Evolutionary conservation across 23 tunicate species (phyloP).

Genomic region (Trididemnum miniatum): DNA sequence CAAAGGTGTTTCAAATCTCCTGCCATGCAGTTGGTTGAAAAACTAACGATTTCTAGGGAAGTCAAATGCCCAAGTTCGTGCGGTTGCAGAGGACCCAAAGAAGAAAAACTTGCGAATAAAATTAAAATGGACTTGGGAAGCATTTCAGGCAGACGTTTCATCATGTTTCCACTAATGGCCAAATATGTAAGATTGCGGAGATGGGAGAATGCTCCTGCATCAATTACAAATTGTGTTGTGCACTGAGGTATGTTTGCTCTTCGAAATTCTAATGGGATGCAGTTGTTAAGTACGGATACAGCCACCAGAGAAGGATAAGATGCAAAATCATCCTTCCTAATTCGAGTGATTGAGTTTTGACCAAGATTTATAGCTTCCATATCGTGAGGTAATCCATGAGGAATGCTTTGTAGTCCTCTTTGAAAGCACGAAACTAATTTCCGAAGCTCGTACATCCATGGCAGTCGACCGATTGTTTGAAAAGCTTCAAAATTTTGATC

Average conservation of each 20-base stretch:
- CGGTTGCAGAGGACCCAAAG: background rate
- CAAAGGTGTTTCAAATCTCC: background rate
- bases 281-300: background rate
- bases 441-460: conserved; percentile 1
- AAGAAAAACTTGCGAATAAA: background rate
- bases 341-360: conserved; percentile 7
- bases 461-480: background rate
- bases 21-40: background rate
- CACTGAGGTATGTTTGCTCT: background rate
- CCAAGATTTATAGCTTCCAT: background rate
- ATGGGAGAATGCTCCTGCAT: background rate
- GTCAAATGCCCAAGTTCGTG: background rate
- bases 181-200: background rate
- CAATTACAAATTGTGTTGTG: background rate
- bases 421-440: conserved; percentile 2
- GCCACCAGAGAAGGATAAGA: background rate
- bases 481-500: no score
- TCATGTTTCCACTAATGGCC: background rate
- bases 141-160: background rate
- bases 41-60: background rate
- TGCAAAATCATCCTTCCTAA: conserved; percentile 1
- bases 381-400: background rate
- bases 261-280: background rate
- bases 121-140: background rate
- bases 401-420: conserved; percentile 2